Conservation (phyloP, 2,888 invertebrate genomes). For the Erebia epiphron region DNA sequence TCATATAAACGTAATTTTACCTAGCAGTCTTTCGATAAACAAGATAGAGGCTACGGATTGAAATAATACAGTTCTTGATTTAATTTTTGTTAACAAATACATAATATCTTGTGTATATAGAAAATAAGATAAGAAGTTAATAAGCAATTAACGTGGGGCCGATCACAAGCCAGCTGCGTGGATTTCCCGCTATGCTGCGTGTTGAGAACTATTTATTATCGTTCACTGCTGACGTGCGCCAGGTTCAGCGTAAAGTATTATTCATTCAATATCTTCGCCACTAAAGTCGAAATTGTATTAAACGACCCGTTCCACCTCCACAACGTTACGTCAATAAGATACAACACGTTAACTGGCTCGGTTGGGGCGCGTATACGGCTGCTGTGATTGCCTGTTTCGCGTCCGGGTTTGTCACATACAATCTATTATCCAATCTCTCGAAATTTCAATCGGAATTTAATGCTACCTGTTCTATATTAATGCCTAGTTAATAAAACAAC, state of each 20-base stretch:
- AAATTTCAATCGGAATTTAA: slow-evolving; percentile 53
- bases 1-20: slow-evolving; percentile 18
- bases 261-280: slow-evolving; percentile 50
- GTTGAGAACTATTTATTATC: slow-evolving; percentile 80
- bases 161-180: slow-evolving; percentile 79
- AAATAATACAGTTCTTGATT: slow-evolving; percentile 17
- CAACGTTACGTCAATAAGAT: slow-evolving; percentile 79
- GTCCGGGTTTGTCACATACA: slow-evolving; percentile 76
- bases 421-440: slow-evolving; percentile 52
- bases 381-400: slow-evolving; percentile 55
- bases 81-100: slow-evolving; percentile 35
- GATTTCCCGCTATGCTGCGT: slow-evolving; percentile 79
- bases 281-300: slow-evolving; percentile 68
- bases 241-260: slow-evolving; percentile 51
- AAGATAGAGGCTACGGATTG: slow-evolving; percentile 4
- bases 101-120: slow-evolving; percentile 32
- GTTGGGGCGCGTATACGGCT: slow-evolving; percentile 67
- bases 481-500: slow-evolving; percentile 31
- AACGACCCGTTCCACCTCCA: slow-evolving; percentile 64
- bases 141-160: slow-evolving; percentile 71
- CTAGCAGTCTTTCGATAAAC: slow-evolving; percentile 21
- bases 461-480: slow-evolving; percentile 38
- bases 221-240: slow-evolving; percentile 71
- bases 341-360: slow-evolving; percentile 76
- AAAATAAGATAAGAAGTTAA: slow-evolving; percentile 62